Base-by-base conservation (phyloP, 2,797 vertebrate species). In the Aulostomus chinensis region DNA sequence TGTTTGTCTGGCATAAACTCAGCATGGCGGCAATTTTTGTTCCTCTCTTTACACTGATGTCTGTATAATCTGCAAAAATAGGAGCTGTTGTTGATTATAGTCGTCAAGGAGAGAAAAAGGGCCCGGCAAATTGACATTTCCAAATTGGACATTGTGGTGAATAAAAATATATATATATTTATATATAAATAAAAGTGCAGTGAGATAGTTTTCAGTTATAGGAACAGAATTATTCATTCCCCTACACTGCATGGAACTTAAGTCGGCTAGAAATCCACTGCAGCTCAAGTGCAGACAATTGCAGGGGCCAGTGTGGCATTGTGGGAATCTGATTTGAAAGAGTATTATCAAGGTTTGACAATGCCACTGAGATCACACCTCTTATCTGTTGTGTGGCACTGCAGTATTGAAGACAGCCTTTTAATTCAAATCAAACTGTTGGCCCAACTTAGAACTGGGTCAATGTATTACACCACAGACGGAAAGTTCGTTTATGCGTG, bases 1-100 rank as follows among this genome's bases (percentile, higher is more conserved):
- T 84, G 81, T 86, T 87, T 88, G 77, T 86, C 79, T 81, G 83
- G 70, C 75, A 38, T 83, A 84, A 86, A 85, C 75, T 78, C 80
- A 50, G 78, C 70, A 51, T 48, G 78, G 58, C 55, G 41, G 75
- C 78, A 79, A 79, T 84, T 77, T 80, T 76, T 75, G 73, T 81
- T 86, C 62, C 68, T 71, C 63, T 74, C 70, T 69, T 76, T 73
- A 74, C 64, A 56, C 65, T 73, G 13, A 77, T 72, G 76, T 85
- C 80, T 83, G 81, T 81, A 69, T 85, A 86, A 85, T 81, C 79
- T 74, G 60, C 71, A 76, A 58, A 79, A 86, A 80, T 57, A 64
- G 77, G 54, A 77, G 63, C 68, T 16, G 66, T 48, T 50, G 55
- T 81, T 86, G 83, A 86, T 87, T 85, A 84, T 73, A 76, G 83